phyloP scores from a whole-genome alignment of 1,140 invertebrate genomes.

The Augochlora pura region DNA sequence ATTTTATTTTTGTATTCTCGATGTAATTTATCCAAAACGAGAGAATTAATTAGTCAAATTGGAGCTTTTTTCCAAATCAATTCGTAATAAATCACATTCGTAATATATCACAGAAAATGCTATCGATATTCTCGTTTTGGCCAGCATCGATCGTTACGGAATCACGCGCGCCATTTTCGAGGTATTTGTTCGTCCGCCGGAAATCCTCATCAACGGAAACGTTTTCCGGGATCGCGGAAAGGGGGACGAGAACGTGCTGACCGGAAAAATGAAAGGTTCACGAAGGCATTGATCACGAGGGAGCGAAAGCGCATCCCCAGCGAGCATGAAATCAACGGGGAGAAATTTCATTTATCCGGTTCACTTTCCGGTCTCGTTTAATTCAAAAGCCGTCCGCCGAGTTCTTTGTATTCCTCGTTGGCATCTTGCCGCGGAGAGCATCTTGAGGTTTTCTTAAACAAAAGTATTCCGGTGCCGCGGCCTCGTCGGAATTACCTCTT shows the following conservation, averaged over 20 bases:
- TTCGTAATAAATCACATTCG: too few species aligned
- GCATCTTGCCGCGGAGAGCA: neutral
- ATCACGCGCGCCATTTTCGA: neutral
- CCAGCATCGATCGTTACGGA: too few species aligned
- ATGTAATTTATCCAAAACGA: too few species aligned
- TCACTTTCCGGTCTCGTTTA: neutral
- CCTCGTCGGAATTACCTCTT: too few species aligned
- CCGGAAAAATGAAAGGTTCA: constrained; percentile 13
- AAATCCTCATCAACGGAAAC: neutral
- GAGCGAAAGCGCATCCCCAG: neutral
- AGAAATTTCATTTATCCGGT: constrained; percentile 22
- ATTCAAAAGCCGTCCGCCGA: neutral
- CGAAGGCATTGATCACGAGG: neutral
- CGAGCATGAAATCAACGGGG: neutral
- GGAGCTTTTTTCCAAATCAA: too few species aligned
- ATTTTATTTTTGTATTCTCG: too few species aligned
- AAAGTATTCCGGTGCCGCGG: too few species aligned
- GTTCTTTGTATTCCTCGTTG: neutral
- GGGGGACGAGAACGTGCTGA: neutral
- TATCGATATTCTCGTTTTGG: too few species aligned
- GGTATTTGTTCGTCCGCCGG: too few species aligned
- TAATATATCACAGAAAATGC: too few species aligned
- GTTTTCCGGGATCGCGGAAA: neutral
- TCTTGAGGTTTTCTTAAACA: too few species aligned
- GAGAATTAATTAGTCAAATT: too few species aligned